Evolutionary conservation across 2,797 vertebrate genomes (phyloP).

Genomic region (Botia kubotai): DNA sequence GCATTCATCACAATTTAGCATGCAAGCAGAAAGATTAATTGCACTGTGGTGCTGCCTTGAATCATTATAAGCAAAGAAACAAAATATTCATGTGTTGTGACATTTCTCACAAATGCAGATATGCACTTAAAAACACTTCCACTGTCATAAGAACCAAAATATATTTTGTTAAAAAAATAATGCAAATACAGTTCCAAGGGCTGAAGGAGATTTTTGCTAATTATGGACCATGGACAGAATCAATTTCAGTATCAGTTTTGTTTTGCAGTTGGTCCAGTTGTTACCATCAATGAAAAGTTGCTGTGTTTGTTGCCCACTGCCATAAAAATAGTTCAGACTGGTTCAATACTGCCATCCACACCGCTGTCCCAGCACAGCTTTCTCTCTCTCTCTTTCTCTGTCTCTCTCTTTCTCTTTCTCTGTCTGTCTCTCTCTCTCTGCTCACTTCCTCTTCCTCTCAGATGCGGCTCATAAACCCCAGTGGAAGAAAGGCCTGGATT

Average conservation of each 20-base stretch:
- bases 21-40: neutral
- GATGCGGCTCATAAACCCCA: slow-evolving; percentile 41
- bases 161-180: neutral
- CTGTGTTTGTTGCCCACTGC: neutral
- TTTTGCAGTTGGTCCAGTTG: neutral
- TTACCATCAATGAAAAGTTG: neutral
- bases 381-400: slow-evolving; percentile 16
- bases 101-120: neutral
- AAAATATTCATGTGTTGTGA: too few species aligned
- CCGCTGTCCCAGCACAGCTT: neutral
- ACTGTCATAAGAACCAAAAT: neutral
- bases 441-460: slow-evolving; percentile 27
- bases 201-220: neutral
- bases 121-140: neutral
- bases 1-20: neutral
- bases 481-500: slow-evolving; percentile 57
- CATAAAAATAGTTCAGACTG: neutral
- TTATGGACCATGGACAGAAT: neutral
- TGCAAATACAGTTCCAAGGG: neutral
- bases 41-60: neutral
- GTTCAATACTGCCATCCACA: slow-evolving; percentile 9
- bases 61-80: too few species aligned
- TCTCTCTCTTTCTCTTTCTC: slow-evolving; percentile 25
- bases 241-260: neutral
- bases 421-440: slow-evolving; percentile 27